Percentiles rank a stretch among this genome's conserved stretches.
Conservation (phyloP, 2,113 vertebrate genomes). For the Upupa epops region DNA sequence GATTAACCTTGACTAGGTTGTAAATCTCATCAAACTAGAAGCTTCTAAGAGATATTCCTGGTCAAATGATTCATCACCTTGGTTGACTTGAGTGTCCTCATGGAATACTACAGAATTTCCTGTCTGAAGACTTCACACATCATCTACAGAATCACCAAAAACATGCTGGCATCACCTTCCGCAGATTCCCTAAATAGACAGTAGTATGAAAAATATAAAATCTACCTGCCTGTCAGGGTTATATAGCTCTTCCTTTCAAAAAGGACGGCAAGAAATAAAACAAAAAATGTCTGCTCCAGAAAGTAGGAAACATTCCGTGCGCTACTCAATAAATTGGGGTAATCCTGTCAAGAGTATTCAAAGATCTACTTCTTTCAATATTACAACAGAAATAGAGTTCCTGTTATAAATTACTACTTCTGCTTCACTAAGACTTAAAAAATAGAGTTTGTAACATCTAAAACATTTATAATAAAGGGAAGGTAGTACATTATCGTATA, state of each 20-base stretch:
- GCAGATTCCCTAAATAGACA: neutral
- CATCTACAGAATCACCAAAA: neutral
- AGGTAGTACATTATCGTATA: neutral
- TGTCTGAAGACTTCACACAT: slow-evolving; percentile 10
- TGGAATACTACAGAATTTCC: slow-evolving; percentile 16
- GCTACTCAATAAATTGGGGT: neutral
- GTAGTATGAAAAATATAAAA: neutral
- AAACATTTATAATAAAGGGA: neutral
- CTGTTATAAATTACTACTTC: neutral
- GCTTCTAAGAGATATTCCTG: neutral
- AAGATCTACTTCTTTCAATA: neutral
- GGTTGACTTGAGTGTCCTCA: neutral
- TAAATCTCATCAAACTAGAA: slow-evolving; percentile 23
- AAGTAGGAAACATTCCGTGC: neutral
- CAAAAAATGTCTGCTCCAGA: neutral
- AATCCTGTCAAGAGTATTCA: neutral
- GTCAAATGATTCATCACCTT: neutral
- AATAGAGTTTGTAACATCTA: neutral
- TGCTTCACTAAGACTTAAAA: neutral
- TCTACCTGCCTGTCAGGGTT: neutral
- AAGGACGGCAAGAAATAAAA: neutral
- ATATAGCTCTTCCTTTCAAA: neutral
- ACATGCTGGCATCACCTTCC: neutral
- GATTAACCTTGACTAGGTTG: neutral
- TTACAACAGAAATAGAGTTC: neutral